A percentile compares a stretch with the other conserved stretches of the same genome.
Conservation (phyloP, 2,113 vertebrate genomes). For the Thermophis baileyi region DNA sequence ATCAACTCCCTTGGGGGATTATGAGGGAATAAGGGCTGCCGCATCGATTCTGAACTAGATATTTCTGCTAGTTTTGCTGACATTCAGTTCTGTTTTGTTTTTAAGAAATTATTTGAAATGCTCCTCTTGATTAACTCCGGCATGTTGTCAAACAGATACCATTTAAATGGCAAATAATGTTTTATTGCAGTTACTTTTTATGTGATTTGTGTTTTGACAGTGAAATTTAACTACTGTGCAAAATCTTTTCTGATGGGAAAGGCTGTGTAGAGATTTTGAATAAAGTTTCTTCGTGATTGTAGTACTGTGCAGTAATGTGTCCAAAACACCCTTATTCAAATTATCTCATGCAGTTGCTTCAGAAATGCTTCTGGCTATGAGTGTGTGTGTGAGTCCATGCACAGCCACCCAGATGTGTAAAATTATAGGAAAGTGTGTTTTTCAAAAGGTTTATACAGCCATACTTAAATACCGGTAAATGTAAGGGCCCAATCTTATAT, state of each 20-base stretch:
- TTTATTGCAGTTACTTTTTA: constrained; percentile 25
- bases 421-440: not conserved
- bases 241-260: not conserved
- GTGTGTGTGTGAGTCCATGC: not conserved
- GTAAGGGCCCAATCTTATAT: not conserved
- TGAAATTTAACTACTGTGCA: not conserved
- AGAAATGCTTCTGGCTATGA: not conserved
- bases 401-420: not conserved
- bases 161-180: not conserved
- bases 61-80: not conserved
- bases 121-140: not conserved
- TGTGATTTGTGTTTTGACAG: constrained; percentile 31
- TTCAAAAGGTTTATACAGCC: not conserved
- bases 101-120: constrained; percentile 24
- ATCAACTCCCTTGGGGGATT: not conserved
- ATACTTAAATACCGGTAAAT: not conserved
- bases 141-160: not conserved
- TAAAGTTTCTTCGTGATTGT: not conserved
- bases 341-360: not conserved
- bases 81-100: constrained; percentile 18
- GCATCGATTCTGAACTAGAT: not conserved
- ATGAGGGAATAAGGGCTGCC: accelerated
- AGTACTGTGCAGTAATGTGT: not conserved
- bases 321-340: not conserved
- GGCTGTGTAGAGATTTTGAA: not conserved